phyloP scores from a whole-genome alignment of 1,140 invertebrate species.

The Drosophila nasuta region DNA sequence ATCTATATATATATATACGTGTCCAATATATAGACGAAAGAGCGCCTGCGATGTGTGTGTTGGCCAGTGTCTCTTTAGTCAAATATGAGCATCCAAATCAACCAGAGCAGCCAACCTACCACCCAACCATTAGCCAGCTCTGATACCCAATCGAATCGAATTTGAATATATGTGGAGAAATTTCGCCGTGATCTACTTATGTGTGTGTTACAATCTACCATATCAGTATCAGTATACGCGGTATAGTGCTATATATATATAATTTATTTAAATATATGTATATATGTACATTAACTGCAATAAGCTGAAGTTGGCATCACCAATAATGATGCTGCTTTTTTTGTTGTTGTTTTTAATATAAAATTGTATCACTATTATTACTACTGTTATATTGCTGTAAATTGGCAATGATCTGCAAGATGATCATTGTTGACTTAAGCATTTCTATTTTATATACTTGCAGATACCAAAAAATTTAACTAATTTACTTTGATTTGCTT shows the following conservation, averaged over 20 bases:
- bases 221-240: constrained; percentile 19
- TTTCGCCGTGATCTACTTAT: constrained; percentile 69
- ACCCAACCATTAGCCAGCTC: constrained; percentile 71
- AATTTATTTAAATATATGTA: constrained; percentile 22
- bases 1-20: constrained; percentile 63
- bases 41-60: constrained; percentile 44
- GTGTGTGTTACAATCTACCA: constrained; percentile 21
- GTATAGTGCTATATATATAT: constrained; percentile 28
- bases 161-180: constrained; percentile 47
- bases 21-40: constrained; percentile 52
- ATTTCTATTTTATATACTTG: constrained; percentile 84
- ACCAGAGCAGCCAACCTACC: constrained; percentile 58
- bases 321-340: constrained; percentile 8
- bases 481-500: constrained; percentile 84
- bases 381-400: constrained; percentile 66
- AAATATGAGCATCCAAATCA: constrained; percentile 38
- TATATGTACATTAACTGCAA: constrained; percentile 6
- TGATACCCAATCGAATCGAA: constrained; percentile 65
- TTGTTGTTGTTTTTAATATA: constrained; percentile 19
- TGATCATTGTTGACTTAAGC: constrained; percentile 82
- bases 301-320: constrained; percentile 7
- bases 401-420: constrained; percentile 72
- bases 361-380: constrained; percentile 43
- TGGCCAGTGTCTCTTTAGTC: constrained; percentile 50
- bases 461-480: constrained; percentile 83